phyloP scores from a whole-genome alignment of 1,140 invertebrate genomes.

The Drosophila ironensis region DNA sequence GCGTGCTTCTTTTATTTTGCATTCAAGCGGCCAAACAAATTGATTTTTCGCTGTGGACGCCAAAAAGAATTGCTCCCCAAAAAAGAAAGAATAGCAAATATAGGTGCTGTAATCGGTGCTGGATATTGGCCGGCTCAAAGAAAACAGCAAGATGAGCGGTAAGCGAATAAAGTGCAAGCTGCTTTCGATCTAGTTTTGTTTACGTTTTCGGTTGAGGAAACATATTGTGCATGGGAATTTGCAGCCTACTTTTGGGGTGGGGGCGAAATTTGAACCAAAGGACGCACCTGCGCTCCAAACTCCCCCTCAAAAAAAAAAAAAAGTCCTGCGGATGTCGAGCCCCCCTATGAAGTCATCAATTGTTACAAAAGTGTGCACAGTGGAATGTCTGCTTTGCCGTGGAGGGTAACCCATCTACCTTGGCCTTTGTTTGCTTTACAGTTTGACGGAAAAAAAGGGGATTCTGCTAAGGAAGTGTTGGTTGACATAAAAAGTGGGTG shows the following conservation, averaged over 20 bases:
- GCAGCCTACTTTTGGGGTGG: constrained; percentile 30
- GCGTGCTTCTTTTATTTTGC: not conserved
- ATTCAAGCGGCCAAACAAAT: not conserved
- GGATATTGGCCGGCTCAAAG: not conserved
- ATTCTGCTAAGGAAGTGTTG: too few species aligned
- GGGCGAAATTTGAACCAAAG: not conserved
- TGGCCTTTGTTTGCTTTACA: too few species aligned
- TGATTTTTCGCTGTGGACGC: not conserved
- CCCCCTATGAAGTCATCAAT: constrained; percentile 52
- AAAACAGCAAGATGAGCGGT: not conserved
- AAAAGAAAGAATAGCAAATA: not conserved
- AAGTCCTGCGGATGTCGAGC: not conserved
- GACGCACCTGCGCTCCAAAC: constrained; percentile 34
- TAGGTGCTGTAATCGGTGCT: not conserved
- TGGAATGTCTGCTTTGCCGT: not conserved
- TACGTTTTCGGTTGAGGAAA: not conserved
- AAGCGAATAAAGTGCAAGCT: not conserved
- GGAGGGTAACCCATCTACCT: too few species aligned
- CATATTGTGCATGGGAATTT: constrained; percentile 27
- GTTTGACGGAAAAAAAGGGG: too few species aligned
- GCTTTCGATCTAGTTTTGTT: not conserved
- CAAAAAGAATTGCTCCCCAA: not conserved
- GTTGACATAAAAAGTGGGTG: too few species aligned
- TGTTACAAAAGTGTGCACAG: constrained; percentile 5
- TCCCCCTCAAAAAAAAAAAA: not conserved